phyloP scores from a whole-genome alignment of 1,140 invertebrate genomes.

The Agrypnia vestita region DNA sequence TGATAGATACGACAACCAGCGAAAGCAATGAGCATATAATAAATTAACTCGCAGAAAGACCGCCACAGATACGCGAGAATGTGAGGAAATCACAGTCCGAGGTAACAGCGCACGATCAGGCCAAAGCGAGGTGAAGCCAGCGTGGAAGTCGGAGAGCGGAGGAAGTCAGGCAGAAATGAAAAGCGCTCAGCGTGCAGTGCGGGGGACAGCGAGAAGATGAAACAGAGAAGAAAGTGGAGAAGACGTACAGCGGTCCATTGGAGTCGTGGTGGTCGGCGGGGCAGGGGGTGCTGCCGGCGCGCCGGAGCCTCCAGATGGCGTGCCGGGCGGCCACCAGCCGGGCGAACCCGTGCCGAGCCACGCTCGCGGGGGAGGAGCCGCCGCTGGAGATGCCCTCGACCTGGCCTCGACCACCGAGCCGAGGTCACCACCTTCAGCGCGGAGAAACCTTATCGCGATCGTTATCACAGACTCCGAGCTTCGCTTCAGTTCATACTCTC shows the following conservation, averaged over 20 bases:
- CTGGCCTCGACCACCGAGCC: neutral
- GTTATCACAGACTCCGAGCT: too few relatives aligned
- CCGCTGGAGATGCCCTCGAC: constrained; percentile 1
- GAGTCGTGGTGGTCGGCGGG: constrained; percentile 70
- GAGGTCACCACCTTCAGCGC: neutral
- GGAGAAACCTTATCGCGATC: too few relatives aligned
- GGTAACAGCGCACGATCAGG: too few relatives aligned
- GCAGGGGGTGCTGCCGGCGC: constrained; percentile 74
- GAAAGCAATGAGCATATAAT: too few relatives aligned
- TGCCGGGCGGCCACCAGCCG: constrained; percentile 78
- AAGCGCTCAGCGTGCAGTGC: constrained; percentile 7
- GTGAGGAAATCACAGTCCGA: too few relatives aligned
- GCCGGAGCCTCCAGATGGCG: constrained; percentile 78
- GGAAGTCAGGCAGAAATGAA: neutral
- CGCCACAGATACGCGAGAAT: too few relatives aligned
- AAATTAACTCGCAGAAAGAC: too few relatives aligned
- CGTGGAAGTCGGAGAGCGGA: constrained; percentile 36
- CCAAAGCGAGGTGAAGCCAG: constrained; percentile 26
- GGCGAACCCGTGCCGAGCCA: constrained; percentile 78
- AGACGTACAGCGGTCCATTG: constrained; percentile 74
- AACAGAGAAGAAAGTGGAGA: constrained; percentile 62
- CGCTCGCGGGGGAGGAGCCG: constrained; percentile 58
- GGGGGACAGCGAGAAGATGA: constrained; percentile 61
- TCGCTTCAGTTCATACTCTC: too few relatives aligned
- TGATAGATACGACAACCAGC: too few relatives aligned